These are phyloP conservation scores for Acrobasis consociella DNA, from an alignment of 2,888 invertebrate species.

Conservation along the genomic window DNA sequence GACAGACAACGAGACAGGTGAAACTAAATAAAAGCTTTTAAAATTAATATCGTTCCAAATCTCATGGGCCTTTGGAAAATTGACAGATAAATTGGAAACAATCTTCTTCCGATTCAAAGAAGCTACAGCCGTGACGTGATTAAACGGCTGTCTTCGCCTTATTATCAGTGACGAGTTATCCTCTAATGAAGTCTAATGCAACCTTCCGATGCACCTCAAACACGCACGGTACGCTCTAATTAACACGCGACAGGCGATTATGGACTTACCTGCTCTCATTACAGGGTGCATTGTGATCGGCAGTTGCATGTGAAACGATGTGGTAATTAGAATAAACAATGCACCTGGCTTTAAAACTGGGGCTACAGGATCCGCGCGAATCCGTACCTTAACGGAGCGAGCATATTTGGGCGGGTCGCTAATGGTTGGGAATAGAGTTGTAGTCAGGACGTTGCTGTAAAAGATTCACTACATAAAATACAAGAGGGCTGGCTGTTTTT, in stretches of 20 bases:
- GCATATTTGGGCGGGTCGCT: too few relatives aligned
- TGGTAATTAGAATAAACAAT: constrained; percentile 51
- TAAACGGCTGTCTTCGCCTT: constrained; percentile 3
- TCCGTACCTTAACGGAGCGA: constrained; percentile 41
- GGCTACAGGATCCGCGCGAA: constrained; percentile 48
- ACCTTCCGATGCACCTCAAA: constrained; percentile 52
- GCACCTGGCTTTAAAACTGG: constrained; percentile 50
- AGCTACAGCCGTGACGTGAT: not conserved
- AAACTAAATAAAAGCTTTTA: too few relatives aligned
- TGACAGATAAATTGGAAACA: not conserved
- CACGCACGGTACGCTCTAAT: constrained; percentile 53
- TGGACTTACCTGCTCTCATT: constrained; percentile 27
- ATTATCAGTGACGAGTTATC: constrained; percentile 14
- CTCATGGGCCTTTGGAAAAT: not conserved
- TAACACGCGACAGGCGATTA: constrained; percentile 35
- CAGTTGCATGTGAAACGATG: constrained; percentile 39
- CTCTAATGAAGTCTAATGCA: constrained; percentile 39
- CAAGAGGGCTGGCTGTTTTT: too few relatives aligned
- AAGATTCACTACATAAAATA: too few relatives aligned
- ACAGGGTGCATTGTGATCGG: constrained; percentile 33
- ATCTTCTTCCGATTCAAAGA: not conserved
- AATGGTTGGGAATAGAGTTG: too few relatives aligned
- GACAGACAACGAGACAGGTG: too few relatives aligned
- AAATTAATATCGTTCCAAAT: not conserved
- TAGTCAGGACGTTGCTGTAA: too few relatives aligned